These are phyloP conservation scores for Leptosomus discolor DNA, from an alignment of 2,113 vertebrate genomes.

Conservation along the genomic window DNA sequence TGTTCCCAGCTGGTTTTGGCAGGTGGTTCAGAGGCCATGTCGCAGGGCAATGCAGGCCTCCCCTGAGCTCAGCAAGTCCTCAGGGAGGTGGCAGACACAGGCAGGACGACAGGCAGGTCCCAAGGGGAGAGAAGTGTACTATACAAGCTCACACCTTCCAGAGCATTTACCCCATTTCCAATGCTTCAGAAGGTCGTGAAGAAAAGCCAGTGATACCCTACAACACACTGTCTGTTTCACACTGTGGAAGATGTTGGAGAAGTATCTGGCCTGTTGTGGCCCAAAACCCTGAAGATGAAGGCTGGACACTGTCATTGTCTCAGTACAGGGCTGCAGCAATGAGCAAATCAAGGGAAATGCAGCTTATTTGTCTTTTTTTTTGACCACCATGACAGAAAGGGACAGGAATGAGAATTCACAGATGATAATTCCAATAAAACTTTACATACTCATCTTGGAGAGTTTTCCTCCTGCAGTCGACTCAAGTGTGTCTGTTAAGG, in stretches of 20 bases:
- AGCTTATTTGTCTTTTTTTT: background rate
- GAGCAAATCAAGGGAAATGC: background rate
- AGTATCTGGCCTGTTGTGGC: background rate
- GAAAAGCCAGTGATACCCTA: background rate
- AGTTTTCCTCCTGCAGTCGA: rapidly evolving
- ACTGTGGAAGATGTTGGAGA: background rate
- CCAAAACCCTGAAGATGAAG: background rate
- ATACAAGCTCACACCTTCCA: background rate
- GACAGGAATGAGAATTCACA: background rate
- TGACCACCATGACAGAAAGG: background rate
- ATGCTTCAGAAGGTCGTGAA: background rate
- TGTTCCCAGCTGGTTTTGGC: background rate
- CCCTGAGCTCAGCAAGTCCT: background rate
- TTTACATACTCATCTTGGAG: background rate
- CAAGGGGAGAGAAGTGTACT: background rate
- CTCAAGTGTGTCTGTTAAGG: background rate
- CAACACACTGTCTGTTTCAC: background rate
- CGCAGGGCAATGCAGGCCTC: too few species aligned
- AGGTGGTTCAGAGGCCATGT: background rate
- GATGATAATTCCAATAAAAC: background rate
- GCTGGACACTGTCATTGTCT: background rate
- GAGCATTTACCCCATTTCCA: background rate
- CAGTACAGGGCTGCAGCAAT: background rate
- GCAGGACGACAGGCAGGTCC: background rate
- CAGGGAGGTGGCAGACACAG: background rate